phyloP scores from a whole-genome alignment of 2,113 vertebrate genomes.

The Microtus richardsoni region DNA sequence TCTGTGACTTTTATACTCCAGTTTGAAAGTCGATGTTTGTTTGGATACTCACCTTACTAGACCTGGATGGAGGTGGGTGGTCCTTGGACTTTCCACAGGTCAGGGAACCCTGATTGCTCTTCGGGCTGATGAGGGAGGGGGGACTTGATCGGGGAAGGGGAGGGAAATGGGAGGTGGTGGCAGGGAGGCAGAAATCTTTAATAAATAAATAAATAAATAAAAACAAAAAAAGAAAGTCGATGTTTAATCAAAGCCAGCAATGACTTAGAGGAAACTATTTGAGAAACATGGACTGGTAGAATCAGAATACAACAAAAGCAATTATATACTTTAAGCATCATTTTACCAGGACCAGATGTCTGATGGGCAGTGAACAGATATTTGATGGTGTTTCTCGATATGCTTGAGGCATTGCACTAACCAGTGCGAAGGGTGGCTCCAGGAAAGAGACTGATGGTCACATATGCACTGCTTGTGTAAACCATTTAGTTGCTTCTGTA shows the following conservation, averaged over 20 bases:
- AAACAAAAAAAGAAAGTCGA: background rate
- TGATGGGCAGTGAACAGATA: background rate
- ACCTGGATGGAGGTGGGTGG: no score
- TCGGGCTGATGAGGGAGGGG: no score
- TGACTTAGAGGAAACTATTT: background rate
- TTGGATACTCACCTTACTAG: no score
- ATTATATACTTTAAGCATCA: constrained; percentile 27
- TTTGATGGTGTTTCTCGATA: constrained; percentile 19
- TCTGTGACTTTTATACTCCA: background rate
- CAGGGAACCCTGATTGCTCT: no score
- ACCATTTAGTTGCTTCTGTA: constrained; percentile 3
- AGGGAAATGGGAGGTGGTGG: no score
- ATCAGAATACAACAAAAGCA: background rate
- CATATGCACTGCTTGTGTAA: background rate
- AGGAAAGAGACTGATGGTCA: background rate
- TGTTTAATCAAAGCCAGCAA: background rate
- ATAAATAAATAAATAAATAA: no score
- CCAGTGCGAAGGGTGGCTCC: background rate
- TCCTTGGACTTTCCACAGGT: no score
- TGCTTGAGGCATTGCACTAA: background rate
- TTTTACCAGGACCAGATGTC: constrained; percentile 42
- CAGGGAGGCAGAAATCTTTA: no score
- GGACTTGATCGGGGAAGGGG: no score
- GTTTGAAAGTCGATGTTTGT: background rate
- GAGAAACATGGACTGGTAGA: background rate